These are phyloP conservation scores for Neomonachus schauinslandi DNA, from an alignment of 2,113 vertebrate species.

Conservation along the genomic window DNA sequence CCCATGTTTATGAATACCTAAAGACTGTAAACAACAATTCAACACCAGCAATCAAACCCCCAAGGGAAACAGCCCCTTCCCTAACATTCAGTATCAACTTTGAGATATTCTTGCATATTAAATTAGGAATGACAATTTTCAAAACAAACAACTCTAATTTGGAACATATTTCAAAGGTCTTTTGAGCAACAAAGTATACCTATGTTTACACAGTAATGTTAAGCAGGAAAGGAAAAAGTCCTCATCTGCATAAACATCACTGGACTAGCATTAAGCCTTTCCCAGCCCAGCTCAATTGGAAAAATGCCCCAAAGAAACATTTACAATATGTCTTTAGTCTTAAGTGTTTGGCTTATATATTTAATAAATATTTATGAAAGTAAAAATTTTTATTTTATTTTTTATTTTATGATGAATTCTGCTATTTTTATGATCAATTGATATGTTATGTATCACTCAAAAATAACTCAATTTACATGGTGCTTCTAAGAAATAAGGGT, in stretches of 20 bases:
- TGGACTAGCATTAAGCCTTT: not conserved
- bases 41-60: not conserved
- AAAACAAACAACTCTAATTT: not conserved
- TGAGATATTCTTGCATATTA: not conserved
- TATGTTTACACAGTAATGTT: not conserved
- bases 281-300: not conserved
- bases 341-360: constrained; percentile 13
- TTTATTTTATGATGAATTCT: constrained; percentile 27
- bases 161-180: constrained; percentile 20
- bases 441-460: not conserved
- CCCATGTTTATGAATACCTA: not conserved
- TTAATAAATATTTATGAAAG: constrained; percentile 43
- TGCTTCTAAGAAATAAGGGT: not conserved
- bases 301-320: not conserved
- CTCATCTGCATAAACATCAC: not conserved
- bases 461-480: constrained; percentile 50
- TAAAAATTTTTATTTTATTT: constrained; percentile 20
- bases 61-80: not conserved
- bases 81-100: not conserved
- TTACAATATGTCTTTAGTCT: not conserved
- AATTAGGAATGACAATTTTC: constrained; percentile 25
- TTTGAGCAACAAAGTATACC: not conserved
- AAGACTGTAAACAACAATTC: not conserved
- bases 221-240: constrained; percentile 30
- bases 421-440: not conserved